Percentiles rank a stretch among this genome's conserved stretches.
Conservation (phyloP, 1,140 invertebrate genomes). For the Drosophila mauritiana region DNA sequence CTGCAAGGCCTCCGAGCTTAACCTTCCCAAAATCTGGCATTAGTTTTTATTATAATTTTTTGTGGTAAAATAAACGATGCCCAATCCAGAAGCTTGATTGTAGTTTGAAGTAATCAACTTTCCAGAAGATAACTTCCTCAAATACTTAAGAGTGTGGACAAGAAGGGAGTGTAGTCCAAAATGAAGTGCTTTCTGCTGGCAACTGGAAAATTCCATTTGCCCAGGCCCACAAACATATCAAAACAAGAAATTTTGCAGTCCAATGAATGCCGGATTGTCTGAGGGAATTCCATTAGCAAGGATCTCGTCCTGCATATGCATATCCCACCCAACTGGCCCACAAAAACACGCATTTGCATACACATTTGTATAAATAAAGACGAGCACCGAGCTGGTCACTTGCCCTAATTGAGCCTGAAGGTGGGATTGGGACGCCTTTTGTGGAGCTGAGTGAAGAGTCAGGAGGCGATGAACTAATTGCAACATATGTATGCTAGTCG, state of each 20-base stretch:
- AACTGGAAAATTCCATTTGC: constrained; percentile 47
- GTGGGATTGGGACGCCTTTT: constrained; percentile 7
- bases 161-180: neutral
- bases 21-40: too few relatives aligned
- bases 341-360: constrained; percentile 21
- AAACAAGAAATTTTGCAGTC: constrained; percentile 22
- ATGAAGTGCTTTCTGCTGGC: neutral
- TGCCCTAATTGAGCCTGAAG: constrained; percentile 51
- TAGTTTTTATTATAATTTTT: too few relatives aligned
- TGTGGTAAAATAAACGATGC: too few relatives aligned
- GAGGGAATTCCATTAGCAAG: constrained; percentile 28
- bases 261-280: constrained; percentile 24
- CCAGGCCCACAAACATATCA: constrained; percentile 9
- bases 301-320: constrained; percentile 17
- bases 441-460: constrained; percentile 5
- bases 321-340: neutral
- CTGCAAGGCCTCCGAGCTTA: neutral
- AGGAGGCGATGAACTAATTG: constrained; percentile 39
- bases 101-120: neutral
- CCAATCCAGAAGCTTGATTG: neutral
- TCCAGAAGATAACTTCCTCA: neutral
- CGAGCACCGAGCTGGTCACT: constrained; percentile 22
- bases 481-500: constrained; percentile 32
- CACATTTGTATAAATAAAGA: constrained; percentile 21
- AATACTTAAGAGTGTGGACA: constrained; percentile 11